A percentile compares a stretch with the other conserved stretches of the same genome.
Conservation (phyloP, 2,113 vertebrate genomes). For the Pionites leucogaster region DNA sequence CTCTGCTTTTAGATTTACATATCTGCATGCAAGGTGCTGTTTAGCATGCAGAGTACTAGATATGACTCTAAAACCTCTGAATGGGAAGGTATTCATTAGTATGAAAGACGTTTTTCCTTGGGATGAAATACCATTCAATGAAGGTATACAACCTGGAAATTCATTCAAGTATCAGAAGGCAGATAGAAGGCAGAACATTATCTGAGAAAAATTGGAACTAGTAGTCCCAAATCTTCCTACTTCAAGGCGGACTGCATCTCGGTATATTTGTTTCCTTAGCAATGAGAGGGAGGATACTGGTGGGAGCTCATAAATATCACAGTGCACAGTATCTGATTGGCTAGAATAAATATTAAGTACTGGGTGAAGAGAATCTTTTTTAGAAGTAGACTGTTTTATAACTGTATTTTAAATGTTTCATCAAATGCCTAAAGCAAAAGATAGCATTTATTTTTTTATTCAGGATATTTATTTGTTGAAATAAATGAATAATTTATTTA, state of each 20-base stretch:
- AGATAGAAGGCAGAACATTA: background rate
- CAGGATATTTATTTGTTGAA: conserved; percentile 43
- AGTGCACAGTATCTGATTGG: background rate
- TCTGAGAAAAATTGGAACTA: background rate
- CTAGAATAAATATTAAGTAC: background rate
- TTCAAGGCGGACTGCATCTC: background rate
- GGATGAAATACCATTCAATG: background rate
- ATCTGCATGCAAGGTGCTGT: background rate
- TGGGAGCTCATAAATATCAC: background rate
- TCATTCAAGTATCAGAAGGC: background rate
- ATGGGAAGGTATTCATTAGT: background rate
- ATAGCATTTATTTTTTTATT: conserved; percentile 48
- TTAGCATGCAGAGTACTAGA: background rate
- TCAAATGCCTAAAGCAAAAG: conserved; percentile 47
- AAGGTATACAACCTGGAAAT: background rate
- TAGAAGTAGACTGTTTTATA: conserved; percentile 33
- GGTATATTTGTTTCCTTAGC: background rate
- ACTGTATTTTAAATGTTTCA: conserved; percentile 32
- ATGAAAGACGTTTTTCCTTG: background rate
- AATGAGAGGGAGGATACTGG: background rate
- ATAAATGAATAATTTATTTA: conserved; percentile 65
- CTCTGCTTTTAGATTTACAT: background rate
- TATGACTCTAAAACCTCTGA: background rate
- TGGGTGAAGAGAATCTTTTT: background rate
- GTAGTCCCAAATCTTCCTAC: background rate